Evolutionary conservation across 1,140 invertebrate genomes (phyloP).

Genomic region (Drosophila parabipectinata): DNA sequence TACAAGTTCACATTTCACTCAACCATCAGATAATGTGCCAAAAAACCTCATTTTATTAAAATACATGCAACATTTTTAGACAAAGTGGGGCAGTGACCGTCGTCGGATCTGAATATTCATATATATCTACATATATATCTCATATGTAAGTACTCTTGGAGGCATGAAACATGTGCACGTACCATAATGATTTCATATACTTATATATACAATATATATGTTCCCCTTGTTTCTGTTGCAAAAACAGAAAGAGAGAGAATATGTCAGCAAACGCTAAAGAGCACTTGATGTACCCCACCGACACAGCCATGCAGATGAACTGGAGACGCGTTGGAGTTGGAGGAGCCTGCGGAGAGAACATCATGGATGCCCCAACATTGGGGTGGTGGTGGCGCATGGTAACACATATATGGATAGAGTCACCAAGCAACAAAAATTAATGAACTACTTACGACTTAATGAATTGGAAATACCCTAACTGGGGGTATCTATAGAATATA

Average conservation of each 20-base stretch:
- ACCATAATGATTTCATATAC: constrained; percentile 2
- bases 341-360: constrained; percentile 15
- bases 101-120: constrained; percentile 32
- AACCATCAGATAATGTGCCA: constrained; percentile 39
- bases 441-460: constrained; percentile 13
- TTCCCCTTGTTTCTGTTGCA: constrained; percentile 22
- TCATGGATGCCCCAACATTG: constrained; percentile 38
- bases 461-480: constrained; percentile 31
- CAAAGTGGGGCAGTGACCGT: constrained; percentile 70
- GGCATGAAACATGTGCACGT: constrained; percentile 14
- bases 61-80: constrained; percentile 44
- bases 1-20: constrained; percentile 36
- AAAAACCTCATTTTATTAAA: constrained; percentile 41
- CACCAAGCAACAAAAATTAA: constrained; percentile 41
- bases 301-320: constrained; percentile 53
- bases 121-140: background rate
- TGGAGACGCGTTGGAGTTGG: constrained; percentile 18
- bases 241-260: constrained; percentile 52
- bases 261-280: constrained; percentile 82
- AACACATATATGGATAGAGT: constrained; percentile 24
- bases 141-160: background rate
- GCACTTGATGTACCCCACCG: constrained; percentile 56
- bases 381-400: constrained; percentile 25
- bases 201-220: background rate
- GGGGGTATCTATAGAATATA: background rate